Evolutionary conservation across 1,140 invertebrate genomes (phyloP), one percentile per base, ranked within the genome.

Genomic region (Geopemphigus sp.): DNA sequence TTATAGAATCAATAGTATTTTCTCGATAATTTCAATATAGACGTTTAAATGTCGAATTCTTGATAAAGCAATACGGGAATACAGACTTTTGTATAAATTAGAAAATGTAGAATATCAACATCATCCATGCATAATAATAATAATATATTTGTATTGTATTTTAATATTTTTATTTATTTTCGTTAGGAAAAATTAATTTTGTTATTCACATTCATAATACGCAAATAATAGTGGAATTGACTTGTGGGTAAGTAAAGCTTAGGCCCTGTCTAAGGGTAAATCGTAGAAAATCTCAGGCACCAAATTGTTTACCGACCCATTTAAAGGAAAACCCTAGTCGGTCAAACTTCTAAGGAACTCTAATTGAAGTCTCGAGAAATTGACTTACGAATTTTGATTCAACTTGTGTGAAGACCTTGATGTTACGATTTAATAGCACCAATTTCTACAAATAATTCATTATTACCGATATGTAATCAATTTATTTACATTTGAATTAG

Each of bases 331-430:
- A 54, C 50, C 17, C 15, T n/a, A 10, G 24, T 54, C 26, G 68
- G 22, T 72, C 26, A 54, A 72, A 72, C 50, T 72, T 54, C 17
- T 72, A 53, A 29, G 24, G 19, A 72, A 72, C 50, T n/a, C 4
- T 54, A 54, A 72, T 54, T 54, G 26, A 54, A 54, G 10, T 10
- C n/a, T n/a, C 29, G 47, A 54, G 24, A 54, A 72, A 26, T 15
- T 19, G 24, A 47, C 50, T 72, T 72, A 72, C 14, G 11, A 19
- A 2, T 53, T 19, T 29, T 1, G 17, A n/a, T 1, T 54, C 1
- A 8, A 54, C 5, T 54, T n/a, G 26, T 54, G 53, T 10, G 22
- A 29, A 70, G 47, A 54, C 26, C 6, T 63, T 63, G 14, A 63
- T 63, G 59, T 32, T 63, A 63, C 32, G 15, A 29, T 39, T 3